Percentiles rank a stretch among this genome's conserved stretches.
Evolutionary conservation across 2,797 vertebrate species (phyloP).

Genomic region (Chromis chromis): DNA sequence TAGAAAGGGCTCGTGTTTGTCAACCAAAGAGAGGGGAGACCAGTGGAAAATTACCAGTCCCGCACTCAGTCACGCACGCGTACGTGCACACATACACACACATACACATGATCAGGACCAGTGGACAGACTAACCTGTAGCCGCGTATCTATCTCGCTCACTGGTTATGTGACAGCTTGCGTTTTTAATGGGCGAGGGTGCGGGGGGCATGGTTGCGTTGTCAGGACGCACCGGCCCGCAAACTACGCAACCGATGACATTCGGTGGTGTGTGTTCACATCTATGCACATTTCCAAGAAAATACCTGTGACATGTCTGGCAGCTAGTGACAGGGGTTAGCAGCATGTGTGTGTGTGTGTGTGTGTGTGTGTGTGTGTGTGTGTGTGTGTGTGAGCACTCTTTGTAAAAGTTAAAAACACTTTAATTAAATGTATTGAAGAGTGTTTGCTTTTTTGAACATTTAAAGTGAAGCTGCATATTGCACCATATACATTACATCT

Average conservation of each 20-base stretch:
- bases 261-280: constrained; percentile 70
- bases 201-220: constrained; percentile 85
- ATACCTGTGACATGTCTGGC: constrained; percentile 50
- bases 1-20: constrained; percentile 80
- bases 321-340: constrained; percentile 19
- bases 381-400: not conserved
- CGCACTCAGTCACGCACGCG: constrained; percentile 72
- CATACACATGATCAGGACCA: constrained; percentile 48
- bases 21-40: constrained; percentile 78
- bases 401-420: constrained; percentile 1
- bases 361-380: constrained; percentile 20
- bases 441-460: not conserved
- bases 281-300: constrained; percentile 76
- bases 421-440: not conserved
- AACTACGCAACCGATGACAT: constrained; percentile 71
- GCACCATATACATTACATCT: not conserved
- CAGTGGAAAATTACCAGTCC: constrained; percentile 88
- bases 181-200: constrained; percentile 81
- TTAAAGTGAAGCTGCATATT: constrained; percentile 10
- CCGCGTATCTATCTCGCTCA: constrained; percentile 80
- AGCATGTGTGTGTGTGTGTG: constrained; percentile 14
- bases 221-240: constrained; percentile 78
- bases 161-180: constrained; percentile 79
- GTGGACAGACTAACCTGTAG: constrained; percentile 67
- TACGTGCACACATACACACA: constrained; percentile 56